Evolutionary conservation across 2,113 vertebrate species (phyloP).

Genomic region (Grammomys surdaster): DNA sequence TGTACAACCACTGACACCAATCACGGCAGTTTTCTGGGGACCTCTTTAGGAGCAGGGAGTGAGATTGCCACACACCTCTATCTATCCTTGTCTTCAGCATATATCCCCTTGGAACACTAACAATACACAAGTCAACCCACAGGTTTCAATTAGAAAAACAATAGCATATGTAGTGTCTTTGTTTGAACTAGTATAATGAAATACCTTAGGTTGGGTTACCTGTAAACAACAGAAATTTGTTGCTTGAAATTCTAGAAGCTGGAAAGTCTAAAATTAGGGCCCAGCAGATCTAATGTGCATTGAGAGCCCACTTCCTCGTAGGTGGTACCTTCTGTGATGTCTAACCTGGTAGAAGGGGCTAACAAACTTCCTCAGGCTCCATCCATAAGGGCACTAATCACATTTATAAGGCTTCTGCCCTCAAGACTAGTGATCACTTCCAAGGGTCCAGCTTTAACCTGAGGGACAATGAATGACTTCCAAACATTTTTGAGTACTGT

Average conservation of each 20-base stretch:
- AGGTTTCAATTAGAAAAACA: constrained; percentile 24
- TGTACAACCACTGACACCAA: neutral
- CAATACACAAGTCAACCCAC: neutral
- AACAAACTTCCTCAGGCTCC: neutral
- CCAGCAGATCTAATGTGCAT: neutral
- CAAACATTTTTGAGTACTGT: neutral
- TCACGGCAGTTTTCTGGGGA: neutral
- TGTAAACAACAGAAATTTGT: neutral
- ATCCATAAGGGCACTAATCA: neutral
- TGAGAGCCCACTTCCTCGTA: neutral
- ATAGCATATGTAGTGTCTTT: neutral
- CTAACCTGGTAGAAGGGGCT: neutral
- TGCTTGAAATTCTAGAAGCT: neutral
- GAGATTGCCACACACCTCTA: neutral
- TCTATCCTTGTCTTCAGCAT: neutral
- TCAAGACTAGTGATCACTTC: no score
- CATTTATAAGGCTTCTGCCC: neutral
- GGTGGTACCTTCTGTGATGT: neutral
- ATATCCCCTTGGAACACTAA: neutral
- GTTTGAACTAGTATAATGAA: neutral
- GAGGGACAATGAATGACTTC: neutral
- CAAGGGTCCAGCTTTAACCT: neutral
- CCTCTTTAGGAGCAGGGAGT: neutral
- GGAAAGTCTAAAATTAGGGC: neutral
- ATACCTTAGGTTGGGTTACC: neutral